Conservation (phyloP, 2,113 vertebrate genomes). For the Meles meles region DNA sequence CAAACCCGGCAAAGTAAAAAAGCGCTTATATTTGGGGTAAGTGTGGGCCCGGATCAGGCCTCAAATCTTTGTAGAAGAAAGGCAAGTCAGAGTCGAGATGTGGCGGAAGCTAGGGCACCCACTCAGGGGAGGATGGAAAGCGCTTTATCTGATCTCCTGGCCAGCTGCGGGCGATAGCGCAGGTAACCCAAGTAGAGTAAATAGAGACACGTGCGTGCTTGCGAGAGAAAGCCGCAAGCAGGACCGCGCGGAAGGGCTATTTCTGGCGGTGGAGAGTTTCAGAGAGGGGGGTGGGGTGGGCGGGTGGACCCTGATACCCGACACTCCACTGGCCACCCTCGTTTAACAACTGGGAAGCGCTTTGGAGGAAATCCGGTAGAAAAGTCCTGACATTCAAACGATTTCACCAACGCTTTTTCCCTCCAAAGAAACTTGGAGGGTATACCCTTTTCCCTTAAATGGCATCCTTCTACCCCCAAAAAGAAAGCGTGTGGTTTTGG, state of each 20-base stretch:
- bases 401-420: conserved; percentile 32
- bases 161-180: neutral
- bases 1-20: neutral
- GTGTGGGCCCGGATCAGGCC: neutral
- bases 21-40: neutral
- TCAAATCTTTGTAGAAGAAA: neutral
- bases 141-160: conserved; percentile 31
- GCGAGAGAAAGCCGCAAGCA: neutral
- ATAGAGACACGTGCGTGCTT: conserved; percentile 75
- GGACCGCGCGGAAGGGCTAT: neutral
- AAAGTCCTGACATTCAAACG: conserved; percentile 22
- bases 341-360: neutral
- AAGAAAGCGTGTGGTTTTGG: conserved; percentile 67
- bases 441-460: conserved; percentile 68
- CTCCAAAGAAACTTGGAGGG: conserved; percentile 37
- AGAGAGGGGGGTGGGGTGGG: neutral
- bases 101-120: conserved; percentile 50
- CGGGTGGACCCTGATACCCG: conserved; percentile 26
- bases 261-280: neutral
- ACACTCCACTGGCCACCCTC: neutral
- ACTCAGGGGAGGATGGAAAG: neutral
- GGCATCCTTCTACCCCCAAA: conserved; percentile 65
- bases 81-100: neutral
- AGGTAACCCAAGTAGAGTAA: conserved; percentile 66
- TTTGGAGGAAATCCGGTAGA: conserved; percentile 53